These are phyloP conservation scores for Oenanthe melanoleuca DNA, from an alignment of 2,113 vertebrate genomes.

Conservation along the genomic window DNA sequence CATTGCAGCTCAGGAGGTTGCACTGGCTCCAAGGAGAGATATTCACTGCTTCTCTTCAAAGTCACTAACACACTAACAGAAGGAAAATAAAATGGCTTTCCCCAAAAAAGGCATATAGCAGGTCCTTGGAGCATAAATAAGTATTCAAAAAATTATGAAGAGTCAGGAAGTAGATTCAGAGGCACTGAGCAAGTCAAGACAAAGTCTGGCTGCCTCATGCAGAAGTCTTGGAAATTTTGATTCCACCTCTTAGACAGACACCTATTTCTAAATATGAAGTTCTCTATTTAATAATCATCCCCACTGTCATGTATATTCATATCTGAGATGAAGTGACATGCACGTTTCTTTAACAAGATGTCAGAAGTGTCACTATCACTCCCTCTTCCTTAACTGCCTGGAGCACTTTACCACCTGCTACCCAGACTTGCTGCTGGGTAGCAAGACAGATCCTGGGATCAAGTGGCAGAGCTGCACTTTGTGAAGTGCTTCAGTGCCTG, in stretches of 20 bases:
- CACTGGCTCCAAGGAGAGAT: not conserved
- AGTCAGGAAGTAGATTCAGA: not conserved
- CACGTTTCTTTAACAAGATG: not conserved
- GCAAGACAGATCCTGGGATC: not conserved
- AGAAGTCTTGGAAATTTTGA: not conserved
- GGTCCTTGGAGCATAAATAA: not conserved
- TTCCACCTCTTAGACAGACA: not conserved
- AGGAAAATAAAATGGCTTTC: not conserved
- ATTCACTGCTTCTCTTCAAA: not conserved
- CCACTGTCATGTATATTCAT: not conserved
- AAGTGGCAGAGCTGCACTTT: not conserved
- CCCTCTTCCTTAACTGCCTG: not conserved
- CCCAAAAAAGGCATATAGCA: not conserved
- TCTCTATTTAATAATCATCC: not conserved
- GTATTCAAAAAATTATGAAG: not conserved
- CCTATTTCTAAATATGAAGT: not conserved
- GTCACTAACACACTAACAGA: fast-evolving
- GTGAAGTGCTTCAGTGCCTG: not conserved
- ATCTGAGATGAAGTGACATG: not conserved
- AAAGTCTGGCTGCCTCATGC: not conserved
- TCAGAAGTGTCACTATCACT: not conserved
- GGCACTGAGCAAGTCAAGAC: not conserved
- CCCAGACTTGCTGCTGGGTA: not conserved
- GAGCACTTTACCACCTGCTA: not conserved
- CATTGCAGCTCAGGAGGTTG: not conserved